Base-by-base conservation (phyloP, 2,113 vertebrate genomes). In the Chrysemys picta region DNA sequence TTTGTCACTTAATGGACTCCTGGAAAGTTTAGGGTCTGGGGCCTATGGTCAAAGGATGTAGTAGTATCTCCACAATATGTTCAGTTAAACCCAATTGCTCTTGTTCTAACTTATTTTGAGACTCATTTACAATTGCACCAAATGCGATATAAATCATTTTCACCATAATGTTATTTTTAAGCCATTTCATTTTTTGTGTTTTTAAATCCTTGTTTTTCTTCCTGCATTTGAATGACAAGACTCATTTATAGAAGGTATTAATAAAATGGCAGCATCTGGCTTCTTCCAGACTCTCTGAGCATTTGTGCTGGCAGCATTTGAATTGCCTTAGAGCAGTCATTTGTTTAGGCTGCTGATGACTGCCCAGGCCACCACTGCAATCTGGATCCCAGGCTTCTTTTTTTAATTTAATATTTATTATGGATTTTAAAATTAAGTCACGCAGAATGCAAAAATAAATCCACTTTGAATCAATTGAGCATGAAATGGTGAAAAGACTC, bases 191-290 rank as follows among this genome's bases (percentile, higher is more conserved):
- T 82, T 87, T 83, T 93, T 29, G 3, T 1, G 1, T 78, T 86
- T 10, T 90, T 87, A 24, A 91, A 78, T 89, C 88, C 87, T 76
- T 95, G 72, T 84, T 97, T 97, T 96, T 76, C 62, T 97, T 95
- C 80, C 78, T 94, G 89, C 72, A 27, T 93, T 96, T 97, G 84
- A 95, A 93, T 91, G 89, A 89, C 69, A 87, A 91, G 42, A 72
- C 54, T 89, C 87, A 54, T 93, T 93, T 91, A 62, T 62, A 93
- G 86, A 79, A 84, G 87, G 25, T 56, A 82, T 72, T 91, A 89
- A 94, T 94, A 91, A 95, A 97, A 95, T 91, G 86, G 78, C 84
- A 97, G 87, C 92, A 89, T 95, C 96, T 95, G 95, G 84, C 90
- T 93, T 82, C 35, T 87, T 53, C 31, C 56, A 94, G 93, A 53